Evolutionary conservation across 2,888 invertebrate species (phyloP).

Genomic region (Rhogogaster chlorosoma): DNA sequence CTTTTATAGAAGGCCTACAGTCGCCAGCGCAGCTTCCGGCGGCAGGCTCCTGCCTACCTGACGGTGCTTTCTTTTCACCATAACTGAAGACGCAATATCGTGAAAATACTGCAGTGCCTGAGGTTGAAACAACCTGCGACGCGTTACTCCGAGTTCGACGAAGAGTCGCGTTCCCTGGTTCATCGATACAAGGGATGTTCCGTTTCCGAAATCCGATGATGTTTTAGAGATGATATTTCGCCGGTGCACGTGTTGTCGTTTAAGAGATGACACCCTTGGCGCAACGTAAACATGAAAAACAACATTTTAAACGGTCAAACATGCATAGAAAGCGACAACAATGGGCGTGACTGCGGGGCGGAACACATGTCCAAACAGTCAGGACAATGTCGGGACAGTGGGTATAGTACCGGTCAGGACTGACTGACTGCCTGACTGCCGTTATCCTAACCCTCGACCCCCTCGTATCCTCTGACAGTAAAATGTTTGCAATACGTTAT

Average conservation of each 20-base stretch:
- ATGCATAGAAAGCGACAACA: slow-evolving; percentile 76
- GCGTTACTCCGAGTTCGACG: not conserved
- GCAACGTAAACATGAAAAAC: slow-evolving; percentile 65
- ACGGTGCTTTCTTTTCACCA: not conserved
- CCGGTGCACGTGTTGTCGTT: slow-evolving; percentile 9
- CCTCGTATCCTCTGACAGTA: slow-evolving; percentile 61
- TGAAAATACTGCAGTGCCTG: not conserved
- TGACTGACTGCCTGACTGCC: slow-evolving; percentile 4
- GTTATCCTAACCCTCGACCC: slow-evolving; percentile 57
- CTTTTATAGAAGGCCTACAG: slow-evolving; percentile 65
- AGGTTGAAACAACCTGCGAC: not conserved
- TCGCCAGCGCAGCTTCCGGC: not conserved
- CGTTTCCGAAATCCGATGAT: not conserved
- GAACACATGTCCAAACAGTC: slow-evolving; percentile 78
- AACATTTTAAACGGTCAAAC: slow-evolving; percentile 75
- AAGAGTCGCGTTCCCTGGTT: not conserved
- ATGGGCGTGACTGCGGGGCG: slow-evolving; percentile 76
- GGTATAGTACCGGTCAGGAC: slow-evolving; percentile 40
- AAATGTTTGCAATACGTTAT: slow-evolving; percentile 75
- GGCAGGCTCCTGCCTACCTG: not conserved
- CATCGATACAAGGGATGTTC: not conserved
- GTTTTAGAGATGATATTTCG: not conserved
- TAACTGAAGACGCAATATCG: not conserved
- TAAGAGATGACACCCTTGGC: slow-evolving; percentile 46
- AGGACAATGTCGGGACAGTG: slow-evolving; percentile 68